Conservation (phyloP, 2,797 vertebrate species). For the Anguilla pacifica region DNA sequence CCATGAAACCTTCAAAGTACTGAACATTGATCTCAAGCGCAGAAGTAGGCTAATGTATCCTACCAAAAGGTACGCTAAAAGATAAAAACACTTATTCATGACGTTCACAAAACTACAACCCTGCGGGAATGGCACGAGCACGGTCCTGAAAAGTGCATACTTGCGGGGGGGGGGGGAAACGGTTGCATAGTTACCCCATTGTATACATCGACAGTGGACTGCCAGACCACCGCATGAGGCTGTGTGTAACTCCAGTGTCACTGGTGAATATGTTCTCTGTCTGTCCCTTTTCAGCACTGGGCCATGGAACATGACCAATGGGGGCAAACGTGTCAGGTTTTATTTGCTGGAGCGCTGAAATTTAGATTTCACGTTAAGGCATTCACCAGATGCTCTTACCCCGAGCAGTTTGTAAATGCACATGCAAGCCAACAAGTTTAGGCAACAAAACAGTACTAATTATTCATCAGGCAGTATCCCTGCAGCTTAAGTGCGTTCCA, state of each 20-base stretch:
- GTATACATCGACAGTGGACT: neutral
- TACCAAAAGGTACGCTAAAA: neutral
- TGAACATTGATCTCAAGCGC: neutral
- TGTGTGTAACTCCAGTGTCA: neutral
- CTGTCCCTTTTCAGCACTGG: neutral
- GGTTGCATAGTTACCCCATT: constrained; percentile 1
- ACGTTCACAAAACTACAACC: neutral
- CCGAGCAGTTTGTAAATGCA: neutral
- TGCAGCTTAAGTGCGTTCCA: neutral
- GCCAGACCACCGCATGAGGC: neutral
- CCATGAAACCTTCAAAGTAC: neutral
- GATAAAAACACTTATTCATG: neutral
- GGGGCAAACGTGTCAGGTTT: neutral
- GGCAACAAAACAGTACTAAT: neutral
- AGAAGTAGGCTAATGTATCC: neutral
- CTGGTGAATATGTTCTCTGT: neutral
- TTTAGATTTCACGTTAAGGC: neutral
- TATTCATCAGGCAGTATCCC: neutral
- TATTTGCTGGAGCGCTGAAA: neutral
- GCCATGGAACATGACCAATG: neutral
- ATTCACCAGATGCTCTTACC: neutral
- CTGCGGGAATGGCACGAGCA: neutral
- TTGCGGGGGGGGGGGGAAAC: no score
- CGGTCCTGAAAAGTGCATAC: neutral
- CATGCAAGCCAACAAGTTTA: neutral